phyloP scores from a whole-genome alignment of 2,888 invertebrate species.

The Agrilus mali region DNA sequence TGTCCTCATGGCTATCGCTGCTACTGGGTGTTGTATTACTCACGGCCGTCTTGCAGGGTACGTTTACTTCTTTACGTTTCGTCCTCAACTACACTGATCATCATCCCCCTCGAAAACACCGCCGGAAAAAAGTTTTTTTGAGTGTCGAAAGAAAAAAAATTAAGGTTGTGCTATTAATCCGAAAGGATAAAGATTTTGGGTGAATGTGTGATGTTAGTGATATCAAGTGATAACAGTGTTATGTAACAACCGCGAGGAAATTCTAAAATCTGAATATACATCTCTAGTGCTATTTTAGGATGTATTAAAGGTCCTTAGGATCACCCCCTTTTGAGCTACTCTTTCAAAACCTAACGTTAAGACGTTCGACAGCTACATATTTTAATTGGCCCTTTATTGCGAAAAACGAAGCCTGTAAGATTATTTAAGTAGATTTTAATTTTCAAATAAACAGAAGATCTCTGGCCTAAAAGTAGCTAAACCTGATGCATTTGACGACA shows the following conservation, averaged over 20 bases:
- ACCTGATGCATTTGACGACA: conserved; percentile 29
- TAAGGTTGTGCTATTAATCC: conserved; percentile 2
- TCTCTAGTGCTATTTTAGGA: too few species aligned
- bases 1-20: conserved; percentile 41
- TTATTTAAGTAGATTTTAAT: conserved; percentile 11
- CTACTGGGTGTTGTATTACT: conserved; percentile 41
- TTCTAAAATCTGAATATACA: too few species aligned
- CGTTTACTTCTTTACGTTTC: conserved; percentile 20
- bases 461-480: conserved; percentile 28
- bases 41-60: conserved; percentile 44
- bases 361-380: background rate
- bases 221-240: too few species aligned
- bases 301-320: background rate
- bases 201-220: conserved; percentile 7
- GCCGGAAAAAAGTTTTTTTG: too few species aligned
- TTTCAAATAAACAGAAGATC: conserved; percentile 19
- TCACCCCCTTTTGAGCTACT: background rate
- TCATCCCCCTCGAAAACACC: too few species aligned
- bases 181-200: conserved; percentile 1
- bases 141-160: background rate
- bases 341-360: background rate
- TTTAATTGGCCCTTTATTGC: background rate
- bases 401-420: conserved; percentile 6
- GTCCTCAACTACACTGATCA: background rate
- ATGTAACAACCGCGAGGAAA: too few species aligned